Percentiles rank a stretch among this genome's conserved stretches.
These are phyloP conservation scores for Zoanthus sansibaricus DNA, from an alignment of 92 coral and sea anemone genomes.

Conservation along the genomic window DNA sequence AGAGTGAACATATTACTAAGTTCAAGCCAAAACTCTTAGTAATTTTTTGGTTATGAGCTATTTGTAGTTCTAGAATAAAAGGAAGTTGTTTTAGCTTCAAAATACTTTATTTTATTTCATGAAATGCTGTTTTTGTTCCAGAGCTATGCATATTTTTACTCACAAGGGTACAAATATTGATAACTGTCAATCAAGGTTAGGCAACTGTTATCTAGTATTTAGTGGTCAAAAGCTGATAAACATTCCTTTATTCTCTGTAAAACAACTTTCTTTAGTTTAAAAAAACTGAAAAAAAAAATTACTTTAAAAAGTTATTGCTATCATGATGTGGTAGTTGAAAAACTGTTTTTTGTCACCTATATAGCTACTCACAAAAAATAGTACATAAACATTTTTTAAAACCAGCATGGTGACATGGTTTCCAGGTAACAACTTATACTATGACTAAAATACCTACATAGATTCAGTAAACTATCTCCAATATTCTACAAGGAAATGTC, in stretches of 20 bases:
- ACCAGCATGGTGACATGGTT: not conserved
- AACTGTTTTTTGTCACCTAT: not conserved
- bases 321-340: not conserved
- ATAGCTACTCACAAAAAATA: not conserved
- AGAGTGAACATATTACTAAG: no score
- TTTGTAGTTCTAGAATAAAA: not conserved
- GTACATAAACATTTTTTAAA: not conserved
- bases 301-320: not conserved
- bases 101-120: slow-evolving; percentile 1
- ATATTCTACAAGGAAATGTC: not conserved
- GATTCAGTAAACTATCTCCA: no score
- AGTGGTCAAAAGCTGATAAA: not conserved
- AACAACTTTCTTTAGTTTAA: not conserved
- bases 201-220: not conserved
- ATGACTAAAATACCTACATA: no score
- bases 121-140: not conserved
- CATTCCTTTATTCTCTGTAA: not conserved
- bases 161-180: not conserved
- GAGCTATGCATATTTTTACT: not conserved
- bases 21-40: no score
- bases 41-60: not conserved
- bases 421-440: not conserved
- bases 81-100: slow-evolving; percentile 10
- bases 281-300: not conserved
- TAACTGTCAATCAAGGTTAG: not conserved